Percentiles rank a stretch among this genome's conserved stretches.
Conservation (phyloP, 2,888 invertebrate species). For the Troglohyphantes excavatus region DNA sequence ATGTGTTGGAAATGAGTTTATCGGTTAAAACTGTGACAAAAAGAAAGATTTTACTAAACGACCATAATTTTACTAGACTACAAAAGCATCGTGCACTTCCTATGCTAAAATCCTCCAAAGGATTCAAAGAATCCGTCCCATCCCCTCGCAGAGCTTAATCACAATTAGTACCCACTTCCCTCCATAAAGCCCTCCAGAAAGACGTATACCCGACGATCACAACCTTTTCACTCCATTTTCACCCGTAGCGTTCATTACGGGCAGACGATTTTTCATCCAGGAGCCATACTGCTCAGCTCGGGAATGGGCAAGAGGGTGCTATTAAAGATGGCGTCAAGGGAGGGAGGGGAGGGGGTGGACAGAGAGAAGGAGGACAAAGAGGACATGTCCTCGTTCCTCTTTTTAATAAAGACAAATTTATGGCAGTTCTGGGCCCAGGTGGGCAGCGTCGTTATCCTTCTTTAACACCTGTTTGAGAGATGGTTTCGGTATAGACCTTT, state of each 20-base stretch:
- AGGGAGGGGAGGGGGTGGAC: slow-evolving; percentile 15
- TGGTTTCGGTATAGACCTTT: slow-evolving; percentile 9
- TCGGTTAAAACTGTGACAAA: too few relatives aligned
- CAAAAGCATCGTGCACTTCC: too few relatives aligned
- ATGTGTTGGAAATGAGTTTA: too few relatives aligned
- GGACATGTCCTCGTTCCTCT: slow-evolving; percentile 26
- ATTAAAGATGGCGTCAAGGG: slow-evolving; percentile 22
- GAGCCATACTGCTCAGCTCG: not conserved
- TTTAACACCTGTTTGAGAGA: slow-evolving; percentile 64
- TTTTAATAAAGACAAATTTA: slow-evolving; percentile 71
- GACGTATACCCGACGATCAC: not conserved
- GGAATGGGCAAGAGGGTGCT: slow-evolving; percentile 12
- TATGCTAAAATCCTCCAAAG: too few relatives aligned
- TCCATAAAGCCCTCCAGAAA: not conserved
- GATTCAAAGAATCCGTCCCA: not conserved
- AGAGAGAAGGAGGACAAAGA: slow-evolving; percentile 49
- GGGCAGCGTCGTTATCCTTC: slow-evolving; percentile 17
- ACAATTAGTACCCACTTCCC: slow-evolving; percentile 17
- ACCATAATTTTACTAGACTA: too few relatives aligned
- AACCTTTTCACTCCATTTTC: slow-evolving; percentile 22
- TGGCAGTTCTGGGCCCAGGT: slow-evolving; percentile 38
- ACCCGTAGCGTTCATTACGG: slow-evolving; percentile 36
- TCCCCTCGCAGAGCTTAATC: not conserved
- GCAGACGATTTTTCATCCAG: slow-evolving; percentile 38
- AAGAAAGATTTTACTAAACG: too few relatives aligned